Base-by-base conservation (phyloP, 2,888 invertebrate genomes). In the Chrysolina haemoptera region DNA sequence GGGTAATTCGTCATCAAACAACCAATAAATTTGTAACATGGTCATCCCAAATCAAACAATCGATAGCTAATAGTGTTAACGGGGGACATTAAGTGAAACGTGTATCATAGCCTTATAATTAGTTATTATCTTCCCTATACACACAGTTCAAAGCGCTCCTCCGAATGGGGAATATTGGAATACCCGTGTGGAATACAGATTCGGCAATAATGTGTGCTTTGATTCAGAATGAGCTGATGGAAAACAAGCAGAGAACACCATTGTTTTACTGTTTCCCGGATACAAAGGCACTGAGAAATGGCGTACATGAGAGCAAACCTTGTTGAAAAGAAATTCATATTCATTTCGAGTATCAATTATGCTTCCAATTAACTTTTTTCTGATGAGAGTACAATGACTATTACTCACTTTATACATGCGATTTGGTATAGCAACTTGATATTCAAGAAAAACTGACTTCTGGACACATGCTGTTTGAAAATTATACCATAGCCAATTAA, bases 31-130 rank as follows among this genome's bases (percentile, higher is more conserved):
- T 79, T 80, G 78, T 79, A 78, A 79, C 80, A 79, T 77, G 78
- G 78, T 76, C 80, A 76, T 79, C 79, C 78, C 78, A 78, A 78
- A 81, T 80, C 79, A 77, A 70, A 80, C 78, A 80, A 79, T 78
- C 75, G 79, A 72, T 75, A 71, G 71, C 71, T 81, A 79, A 81
- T 78, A 79, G 74, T 73, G 78, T 79, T 80, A 43, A 48, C 65
- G 65, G 43, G n/a, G 41, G 48, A 66, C 50, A 53, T 53, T 76
- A 76, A 77, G 76, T 78, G 78, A 79, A 80, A 76, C 79, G 78
- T 79, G 79, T 77, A 80, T 79, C 78, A 81, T 78, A 76, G 75
- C 75, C 76, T 67, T 73, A 76, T 81, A 80, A 80, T 81, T 80
- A 79, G 77, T 77, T 79, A 80, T 78, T 80, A 80, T 81, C 78